Evolutionary conservation across 1,140 invertebrate species (phyloP).

Genomic region (Neodiprion lecontei): DNA sequence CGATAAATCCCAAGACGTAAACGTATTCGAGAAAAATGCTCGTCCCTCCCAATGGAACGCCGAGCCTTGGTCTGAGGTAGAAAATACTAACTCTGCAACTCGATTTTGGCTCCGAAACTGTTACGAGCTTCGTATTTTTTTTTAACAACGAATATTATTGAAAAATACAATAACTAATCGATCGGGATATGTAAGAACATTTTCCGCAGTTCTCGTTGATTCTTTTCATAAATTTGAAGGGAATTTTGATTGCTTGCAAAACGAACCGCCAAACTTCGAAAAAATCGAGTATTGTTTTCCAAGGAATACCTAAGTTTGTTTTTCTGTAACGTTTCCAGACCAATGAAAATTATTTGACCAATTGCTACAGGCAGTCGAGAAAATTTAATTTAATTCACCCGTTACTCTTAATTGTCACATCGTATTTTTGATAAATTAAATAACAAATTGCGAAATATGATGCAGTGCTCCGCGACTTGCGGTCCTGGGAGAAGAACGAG

Average conservation of each 20-base stretch:
- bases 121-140: too few relatives aligned
- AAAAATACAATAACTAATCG: too few relatives aligned
- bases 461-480: constrained; percentile 51
- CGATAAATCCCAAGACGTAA: constrained; percentile 12
- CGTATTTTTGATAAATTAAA: not conserved
- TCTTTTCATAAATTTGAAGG: too few relatives aligned
- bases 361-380: not conserved
- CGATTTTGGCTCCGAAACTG: too few relatives aligned
- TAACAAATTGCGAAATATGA: not conserved
- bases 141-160: too few relatives aligned
- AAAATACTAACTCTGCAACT: not conserved
- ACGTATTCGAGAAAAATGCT: constrained; percentile 42
- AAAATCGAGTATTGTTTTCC: not conserved
- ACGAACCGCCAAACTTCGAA: not conserved
- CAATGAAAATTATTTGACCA: constrained; percentile 3
- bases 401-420: not conserved
- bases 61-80: constrained; percentile 48
- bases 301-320: not conserved
- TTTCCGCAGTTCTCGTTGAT: too few relatives aligned
- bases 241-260: too few relatives aligned
- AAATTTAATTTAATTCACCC: not conserved
- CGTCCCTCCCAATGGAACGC: constrained; percentile 52
- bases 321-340: not conserved
- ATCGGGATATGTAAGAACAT: too few relatives aligned
- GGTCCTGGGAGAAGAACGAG: constrained; percentile 47